Evolutionary conservation across 2,113 vertebrate species (phyloP), one percentile per base, ranked within the genome.

Genomic region (Clarias macrocephalus): DNA sequence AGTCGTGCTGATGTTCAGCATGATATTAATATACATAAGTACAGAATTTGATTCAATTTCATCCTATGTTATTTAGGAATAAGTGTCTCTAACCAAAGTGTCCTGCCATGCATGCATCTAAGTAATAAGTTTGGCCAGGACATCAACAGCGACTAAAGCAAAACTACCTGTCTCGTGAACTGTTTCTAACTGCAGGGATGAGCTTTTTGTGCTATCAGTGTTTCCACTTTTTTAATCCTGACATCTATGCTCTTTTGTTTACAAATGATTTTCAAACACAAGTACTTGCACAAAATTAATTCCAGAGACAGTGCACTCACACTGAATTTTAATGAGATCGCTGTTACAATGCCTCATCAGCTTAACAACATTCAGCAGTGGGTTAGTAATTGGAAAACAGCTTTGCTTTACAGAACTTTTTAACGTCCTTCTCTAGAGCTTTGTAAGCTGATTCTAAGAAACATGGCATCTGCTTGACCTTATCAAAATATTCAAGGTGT

Each of bases 221-320:
- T 54, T 68, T 56, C n/a, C n/a, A 62, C 28, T 80, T 80, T 86
- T 54, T 52, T 59, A 68, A 80, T 66, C 28, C 68, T 52, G 13
- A 80, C 52, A 68, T 86, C 62, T 59, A 68, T 68, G 13, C 63
- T 33, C 76, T 86, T 85, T 79, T 85, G 73, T 79, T 85, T 65
- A 85, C 84, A 85, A 85, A 80, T 86, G 48, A 80, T 65, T 68
- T 80, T 56, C 62, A 80, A 86, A 86, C 75, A 85, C 52, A 68
- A 80, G 48, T 70, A 63, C 28, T 80, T 80, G n/a, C 62, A 68
- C 48, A 80, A 86, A 86, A 80, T 66, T 33, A 86, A 86, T 86
- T 80, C 52, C 63, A 19, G 8, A 80, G 85, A 33, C 85, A 80
- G 62, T 68, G 48, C n/a, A 21, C 75, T 66, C 59, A 37, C 42